Evolutionary conservation across 2,797 vertebrate genomes (phyloP).

Genomic region (Parauchenoglanis punctatus): DNA sequence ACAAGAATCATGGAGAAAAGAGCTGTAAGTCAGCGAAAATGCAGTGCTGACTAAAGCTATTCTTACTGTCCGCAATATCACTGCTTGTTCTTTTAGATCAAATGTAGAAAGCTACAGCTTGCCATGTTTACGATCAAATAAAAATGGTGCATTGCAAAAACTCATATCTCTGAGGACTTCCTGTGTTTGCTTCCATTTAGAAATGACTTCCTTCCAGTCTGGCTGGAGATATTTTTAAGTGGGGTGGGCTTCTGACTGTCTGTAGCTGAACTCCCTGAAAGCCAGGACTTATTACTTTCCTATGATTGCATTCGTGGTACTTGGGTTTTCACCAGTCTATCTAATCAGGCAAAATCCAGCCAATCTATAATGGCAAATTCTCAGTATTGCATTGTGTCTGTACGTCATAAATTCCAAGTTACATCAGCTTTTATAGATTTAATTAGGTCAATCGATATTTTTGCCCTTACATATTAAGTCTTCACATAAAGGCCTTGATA

Average conservation of each 20-base stretch:
- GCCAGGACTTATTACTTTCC: constrained; percentile 34
- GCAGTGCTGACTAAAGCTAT: constrained; percentile 65
- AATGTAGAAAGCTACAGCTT: constrained; percentile 47
- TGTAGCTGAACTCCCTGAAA: constrained; percentile 46
- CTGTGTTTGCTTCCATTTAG: constrained; percentile 65
- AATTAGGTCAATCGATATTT: neutral
- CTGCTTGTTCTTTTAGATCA: constrained; percentile 50
- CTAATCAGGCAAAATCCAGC: constrained; percentile 1
- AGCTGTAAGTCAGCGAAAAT: constrained; percentile 61
- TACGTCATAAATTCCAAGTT: neutral
- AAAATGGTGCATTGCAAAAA: constrained; percentile 50
- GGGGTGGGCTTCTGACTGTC: constrained; percentile 69
- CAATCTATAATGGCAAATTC: neutral
- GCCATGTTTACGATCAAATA: constrained; percentile 41
- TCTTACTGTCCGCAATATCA: constrained; percentile 48
- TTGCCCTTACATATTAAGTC: neutral
- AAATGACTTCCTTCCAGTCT: constrained; percentile 81
- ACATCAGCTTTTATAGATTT: neutral
- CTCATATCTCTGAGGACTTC: constrained; percentile 57
- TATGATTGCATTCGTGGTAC: constrained; percentile 32
- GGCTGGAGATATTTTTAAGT: constrained; percentile 73
- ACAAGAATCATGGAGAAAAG: constrained; percentile 30
- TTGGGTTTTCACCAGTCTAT: neutral
- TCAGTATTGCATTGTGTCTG: neutral
- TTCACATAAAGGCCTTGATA: neutral